Base-by-base conservation (phyloP, 2,797 vertebrate genomes). In the Acipenser transmontanus region DNA sequence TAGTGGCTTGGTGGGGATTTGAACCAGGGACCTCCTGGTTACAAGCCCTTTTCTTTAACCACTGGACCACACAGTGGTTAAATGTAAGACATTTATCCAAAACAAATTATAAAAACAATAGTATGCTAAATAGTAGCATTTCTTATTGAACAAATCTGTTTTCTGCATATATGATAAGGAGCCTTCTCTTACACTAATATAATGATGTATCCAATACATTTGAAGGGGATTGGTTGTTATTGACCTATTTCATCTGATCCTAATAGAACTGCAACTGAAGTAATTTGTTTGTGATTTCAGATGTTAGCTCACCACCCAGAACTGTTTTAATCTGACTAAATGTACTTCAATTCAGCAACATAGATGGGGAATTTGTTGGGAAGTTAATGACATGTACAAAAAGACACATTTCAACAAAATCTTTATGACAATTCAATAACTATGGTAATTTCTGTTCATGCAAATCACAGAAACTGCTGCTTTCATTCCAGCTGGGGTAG, bases 401-500 rank as follows among this genome's bases (percentile, higher is more conserved):
- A 61, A 65, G 49, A 14, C 20, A 50, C 14, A 14, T 49, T 60
- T 65, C 20, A 47, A 51, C 57, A 20, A 60, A 65, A 8, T 61
- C n/a, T 50, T 17, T 50, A 49, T 69, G 63, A 61, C 63, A 69
- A 69, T 49, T 69, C 57, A 69, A 62, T 69, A 65, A 66, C 50
- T 20, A 49, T 10, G 47, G 63, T 65, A 65, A 69, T 69, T 69
- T 65, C 54, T 59, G 51, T 61, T 65, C 65, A 65, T 66, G 63
- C 63, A 52, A 52, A 65, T 49, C 7, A 49, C 8, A 62, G 34
- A 47, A 49, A 47, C 47, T 60, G 57, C 52, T 50, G 65, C 50
- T 10, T 50, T 66, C 6, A 61, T 66, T 61, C 59, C 65, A 66
- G 65, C 65, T 60, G 65, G 56, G 57, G 56, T 17, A 66, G 65